Evolutionary conservation across 2,888 invertebrate genomes (phyloP).

Genomic region (Pyrocoelia pectoralis): DNA sequence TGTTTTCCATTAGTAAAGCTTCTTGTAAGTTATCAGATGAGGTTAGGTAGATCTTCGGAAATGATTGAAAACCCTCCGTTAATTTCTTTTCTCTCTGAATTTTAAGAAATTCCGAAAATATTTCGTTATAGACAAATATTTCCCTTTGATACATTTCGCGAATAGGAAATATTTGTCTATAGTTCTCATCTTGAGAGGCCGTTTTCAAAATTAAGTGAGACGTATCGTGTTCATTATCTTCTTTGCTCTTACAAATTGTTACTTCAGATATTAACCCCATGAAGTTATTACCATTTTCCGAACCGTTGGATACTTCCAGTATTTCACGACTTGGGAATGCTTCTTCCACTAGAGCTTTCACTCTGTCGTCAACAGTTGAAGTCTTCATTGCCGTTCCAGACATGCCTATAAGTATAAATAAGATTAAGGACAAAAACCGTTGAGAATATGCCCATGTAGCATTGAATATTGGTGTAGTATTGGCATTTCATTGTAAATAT

Average conservation of each 20-base stretch:
- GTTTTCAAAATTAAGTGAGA: neutral
- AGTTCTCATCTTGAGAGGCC: neutral
- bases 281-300: neutral
- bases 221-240: neutral
- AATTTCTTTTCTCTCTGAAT: neutral
- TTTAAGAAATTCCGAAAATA: neutral
- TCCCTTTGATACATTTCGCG: neutral
- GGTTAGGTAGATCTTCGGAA: constrained; percentile 33
- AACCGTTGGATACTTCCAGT: too few species aligned
- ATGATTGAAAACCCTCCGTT: neutral
- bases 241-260: neutral
- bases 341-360: too few species aligned
- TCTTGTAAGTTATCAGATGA: constrained; percentile 38
- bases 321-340: too few species aligned
- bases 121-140: neutral
- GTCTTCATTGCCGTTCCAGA: too few species aligned
- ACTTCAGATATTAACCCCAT: neutral
- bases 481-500: too few species aligned
- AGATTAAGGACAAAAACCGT: too few species aligned
- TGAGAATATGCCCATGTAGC: too few species aligned
- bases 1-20: constrained; percentile 43
- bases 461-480: too few species aligned
- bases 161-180: neutral
- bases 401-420: too few species aligned
- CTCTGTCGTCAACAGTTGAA: too few species aligned